Percentiles rank a stretch among this genome's conserved stretches.
Conservation (phyloP, 2,797 vertebrate species). For the Gobionotothen gibberifrons region DNA sequence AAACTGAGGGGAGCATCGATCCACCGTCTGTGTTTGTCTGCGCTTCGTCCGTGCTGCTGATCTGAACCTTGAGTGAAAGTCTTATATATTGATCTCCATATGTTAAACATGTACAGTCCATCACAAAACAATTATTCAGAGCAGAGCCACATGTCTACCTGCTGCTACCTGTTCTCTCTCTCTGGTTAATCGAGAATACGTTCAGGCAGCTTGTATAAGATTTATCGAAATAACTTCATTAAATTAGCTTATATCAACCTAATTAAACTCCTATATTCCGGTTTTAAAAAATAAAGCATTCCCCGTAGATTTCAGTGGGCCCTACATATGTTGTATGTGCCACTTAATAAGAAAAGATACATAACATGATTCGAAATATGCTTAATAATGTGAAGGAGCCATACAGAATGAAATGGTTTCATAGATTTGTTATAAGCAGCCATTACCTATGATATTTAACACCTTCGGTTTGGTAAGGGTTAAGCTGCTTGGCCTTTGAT, state of each 20-base stretch:
- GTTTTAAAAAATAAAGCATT: conserved; percentile 13
- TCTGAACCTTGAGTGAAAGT: conserved; percentile 81
- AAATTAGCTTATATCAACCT: conserved; percentile 8
- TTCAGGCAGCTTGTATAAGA: conserved; percentile 10
- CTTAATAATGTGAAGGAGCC: conserved; percentile 25
- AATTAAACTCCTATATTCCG: neutral
- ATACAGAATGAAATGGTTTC: conserved; percentile 62
- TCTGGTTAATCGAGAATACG: conserved; percentile 29
- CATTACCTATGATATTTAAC: conserved; percentile 86
- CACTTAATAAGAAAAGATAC: conserved; percentile 27
- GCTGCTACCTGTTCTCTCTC: conserved; percentile 14
- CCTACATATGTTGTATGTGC: conserved; percentile 9
- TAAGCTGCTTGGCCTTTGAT: conserved; percentile 86
- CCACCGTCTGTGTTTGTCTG: conserved; percentile 80
- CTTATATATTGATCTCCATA: conserved; percentile 82
- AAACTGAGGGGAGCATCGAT: conserved; percentile 85
- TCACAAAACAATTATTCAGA: conserved; percentile 81
- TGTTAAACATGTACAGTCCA: conserved; percentile 81
- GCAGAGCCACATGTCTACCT: conserved; percentile 52
- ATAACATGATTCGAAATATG: conserved; percentile 42
- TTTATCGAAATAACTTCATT: conserved; percentile 10
- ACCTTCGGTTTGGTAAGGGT: conserved; percentile 83
- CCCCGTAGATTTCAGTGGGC: neutral
- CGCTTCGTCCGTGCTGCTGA: conserved; percentile 64
- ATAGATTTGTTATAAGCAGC: conserved; percentile 73